These are phyloP conservation scores for Siniperca chuatsi DNA, from an alignment of 2,113 vertebrate species.

Conservation along the genomic window DNA sequence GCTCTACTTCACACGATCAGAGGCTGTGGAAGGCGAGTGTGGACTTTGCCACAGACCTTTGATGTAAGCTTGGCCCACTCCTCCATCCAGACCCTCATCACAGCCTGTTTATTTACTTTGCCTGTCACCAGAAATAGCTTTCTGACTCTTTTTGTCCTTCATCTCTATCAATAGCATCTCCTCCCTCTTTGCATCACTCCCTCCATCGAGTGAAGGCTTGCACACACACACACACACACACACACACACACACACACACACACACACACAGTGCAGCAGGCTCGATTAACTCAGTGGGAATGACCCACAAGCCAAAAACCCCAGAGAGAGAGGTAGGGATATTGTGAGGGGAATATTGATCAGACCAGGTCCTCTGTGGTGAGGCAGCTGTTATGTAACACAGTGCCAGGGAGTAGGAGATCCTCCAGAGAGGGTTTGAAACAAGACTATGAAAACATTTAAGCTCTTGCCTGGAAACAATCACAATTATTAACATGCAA, in stretches of 20 bases:
- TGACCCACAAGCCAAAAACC: slow-evolving; percentile 42
- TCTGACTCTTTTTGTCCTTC: slow-evolving; percentile 28
- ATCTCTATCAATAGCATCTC: slow-evolving; percentile 31
- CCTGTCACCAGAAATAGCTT: slow-evolving; percentile 42
- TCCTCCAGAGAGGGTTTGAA: slow-evolving; percentile 29
- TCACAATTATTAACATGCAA: slow-evolving; percentile 10
- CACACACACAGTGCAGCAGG: slow-evolving; percentile 13
- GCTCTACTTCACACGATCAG: slow-evolving; percentile 34
- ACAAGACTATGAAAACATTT: slow-evolving; percentile 4
- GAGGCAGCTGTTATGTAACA: slow-evolving; percentile 52
- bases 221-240: slow-evolving; percentile 26
- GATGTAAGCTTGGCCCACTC: slow-evolving; percentile 17
- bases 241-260: slow-evolving; percentile 19
- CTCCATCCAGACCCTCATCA: slow-evolving; percentile 17
- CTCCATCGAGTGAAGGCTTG: slow-evolving; percentile 31
- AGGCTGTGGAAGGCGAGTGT: slow-evolving; percentile 3
- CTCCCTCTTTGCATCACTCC: slow-evolving; percentile 11
- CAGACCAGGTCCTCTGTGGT: slow-evolving; percentile 20
- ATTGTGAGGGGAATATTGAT: slow-evolving; percentile 46
- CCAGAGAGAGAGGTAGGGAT: neutral
- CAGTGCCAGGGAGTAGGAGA: slow-evolving; percentile 41
- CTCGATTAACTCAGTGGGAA: slow-evolving; percentile 44
- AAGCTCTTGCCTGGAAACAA: neutral
- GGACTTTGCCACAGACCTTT: slow-evolving; percentile 34
- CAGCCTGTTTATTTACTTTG: slow-evolving; percentile 33